Conservation (phyloP, 37 sponge, comb jelly and placozoan species). For the Ephydatia muelleri region DNA sequence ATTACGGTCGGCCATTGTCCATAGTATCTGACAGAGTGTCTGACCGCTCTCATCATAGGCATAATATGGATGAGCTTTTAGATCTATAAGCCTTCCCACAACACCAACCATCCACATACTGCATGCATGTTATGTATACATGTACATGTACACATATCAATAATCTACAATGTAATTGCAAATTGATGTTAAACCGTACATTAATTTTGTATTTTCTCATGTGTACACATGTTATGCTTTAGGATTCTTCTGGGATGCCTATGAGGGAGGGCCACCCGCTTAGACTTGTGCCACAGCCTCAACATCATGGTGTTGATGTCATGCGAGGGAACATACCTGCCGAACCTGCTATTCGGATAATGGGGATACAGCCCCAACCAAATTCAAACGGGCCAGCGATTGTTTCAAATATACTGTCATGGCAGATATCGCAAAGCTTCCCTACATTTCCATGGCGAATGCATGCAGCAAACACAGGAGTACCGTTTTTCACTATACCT, state of each 20-base stretch:
- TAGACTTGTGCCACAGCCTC: background rate
- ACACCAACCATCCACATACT: too few species aligned
- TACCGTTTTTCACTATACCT: conserved; percentile 79
- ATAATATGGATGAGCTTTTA: too few species aligned
- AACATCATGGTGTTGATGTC: background rate
- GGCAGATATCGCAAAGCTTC: conserved; percentile 68
- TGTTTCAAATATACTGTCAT: conserved; percentile 50
- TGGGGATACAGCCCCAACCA: background rate
- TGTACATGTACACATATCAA: background rate
- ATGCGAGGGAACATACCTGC: conserved; percentile 5
- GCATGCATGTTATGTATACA: background rate
- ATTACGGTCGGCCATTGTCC: too few species aligned
- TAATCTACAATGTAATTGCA: too few species aligned
- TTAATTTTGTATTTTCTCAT: too few species aligned
- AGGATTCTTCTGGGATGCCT: background rate
- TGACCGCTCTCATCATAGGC: too few species aligned
- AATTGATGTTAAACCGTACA: background rate
- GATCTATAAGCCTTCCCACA: too few species aligned
- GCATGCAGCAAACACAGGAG: conserved; percentile 31
- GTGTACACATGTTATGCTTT: background rate
- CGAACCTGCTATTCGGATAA: background rate
- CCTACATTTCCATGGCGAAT: conserved; percentile 58
- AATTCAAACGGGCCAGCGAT: conserved; percentile 5
- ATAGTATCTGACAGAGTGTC: too few species aligned
- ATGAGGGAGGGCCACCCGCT: background rate